phyloP scores from a whole-genome alignment of 1,140 invertebrate species.

The Drosophila littoralis region DNA sequence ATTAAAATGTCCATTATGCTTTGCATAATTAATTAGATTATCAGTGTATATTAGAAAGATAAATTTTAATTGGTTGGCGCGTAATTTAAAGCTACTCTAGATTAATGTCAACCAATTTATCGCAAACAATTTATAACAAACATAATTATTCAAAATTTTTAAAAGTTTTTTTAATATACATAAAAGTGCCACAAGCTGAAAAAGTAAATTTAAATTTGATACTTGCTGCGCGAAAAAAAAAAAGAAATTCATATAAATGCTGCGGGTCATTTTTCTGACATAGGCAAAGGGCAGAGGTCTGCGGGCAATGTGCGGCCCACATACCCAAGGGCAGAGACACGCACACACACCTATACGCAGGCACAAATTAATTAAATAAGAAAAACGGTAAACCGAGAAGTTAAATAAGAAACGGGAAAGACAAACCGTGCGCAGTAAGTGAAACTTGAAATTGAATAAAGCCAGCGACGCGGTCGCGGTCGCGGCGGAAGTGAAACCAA shows the following conservation, averaged over 20 bases:
- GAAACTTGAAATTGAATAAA: conserved; percentile 83
- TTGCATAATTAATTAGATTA: conserved; percentile 60
- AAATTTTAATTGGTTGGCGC: conserved; percentile 25
- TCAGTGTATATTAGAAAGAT: conserved; percentile 48
- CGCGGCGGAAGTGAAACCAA: conserved; percentile 36
- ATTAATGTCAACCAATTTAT: conserved; percentile 27
- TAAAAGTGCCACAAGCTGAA: background rate
- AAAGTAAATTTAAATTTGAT: conserved; percentile 36
- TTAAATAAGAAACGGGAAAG: conserved; percentile 81
- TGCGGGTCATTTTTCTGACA: conserved; percentile 55
- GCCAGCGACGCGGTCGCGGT: conserved; percentile 35
- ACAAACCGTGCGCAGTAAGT: conserved; percentile 71
- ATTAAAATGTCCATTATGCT: conserved; percentile 54
- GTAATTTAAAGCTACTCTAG: conserved; percentile 37
- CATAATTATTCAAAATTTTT: background rate
- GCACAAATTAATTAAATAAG: conserved; percentile 80
- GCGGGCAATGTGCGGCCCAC: conserved; percentile 46
- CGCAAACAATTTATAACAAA: conserved; percentile 15
- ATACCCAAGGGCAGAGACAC: conserved; percentile 3
- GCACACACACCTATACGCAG: conserved; percentile 23
- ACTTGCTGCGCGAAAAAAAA: background rate
- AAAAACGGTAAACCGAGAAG: conserved; percentile 82
- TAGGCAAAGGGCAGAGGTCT: conserved; percentile 63
- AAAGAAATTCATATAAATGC: conserved; percentile 48
- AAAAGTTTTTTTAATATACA: background rate